Conservation (phyloP, 1,140 invertebrate species). For the Tribolium castaneum region DNA sequence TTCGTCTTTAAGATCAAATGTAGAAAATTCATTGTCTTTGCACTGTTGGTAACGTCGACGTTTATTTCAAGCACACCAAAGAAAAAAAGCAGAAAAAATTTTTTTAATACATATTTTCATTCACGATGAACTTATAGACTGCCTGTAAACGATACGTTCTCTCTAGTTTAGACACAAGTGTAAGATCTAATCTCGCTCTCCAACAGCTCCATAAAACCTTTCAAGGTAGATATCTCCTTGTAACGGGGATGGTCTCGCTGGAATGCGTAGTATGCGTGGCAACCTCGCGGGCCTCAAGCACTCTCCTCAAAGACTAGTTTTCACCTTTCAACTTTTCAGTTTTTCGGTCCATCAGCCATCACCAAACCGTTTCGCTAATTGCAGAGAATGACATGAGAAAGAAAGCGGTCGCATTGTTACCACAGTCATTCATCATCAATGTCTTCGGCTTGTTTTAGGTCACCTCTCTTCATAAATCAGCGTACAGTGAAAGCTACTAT, state of each 20-base stretch:
- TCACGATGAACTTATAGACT: no score
- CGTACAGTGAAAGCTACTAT: slow-evolving; percentile 14
- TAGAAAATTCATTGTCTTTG: no score
- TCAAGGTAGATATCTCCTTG: background rate
- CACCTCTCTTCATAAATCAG: background rate
- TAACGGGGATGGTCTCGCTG: background rate
- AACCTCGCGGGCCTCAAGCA: background rate
- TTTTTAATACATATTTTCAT: no score
- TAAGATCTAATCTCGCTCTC: no score
- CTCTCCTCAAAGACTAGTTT: background rate
- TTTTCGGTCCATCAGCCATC: slow-evolving; percentile 6
- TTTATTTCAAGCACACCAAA: no score
- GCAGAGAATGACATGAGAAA: slow-evolving; percentile 14
- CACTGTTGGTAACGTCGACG: no score
- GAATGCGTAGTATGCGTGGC: background rate
- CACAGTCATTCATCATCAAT: slow-evolving; percentile 5
- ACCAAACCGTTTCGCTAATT: background rate
- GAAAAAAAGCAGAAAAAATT: no score
- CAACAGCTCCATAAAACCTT: no score
- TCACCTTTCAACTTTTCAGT: slow-evolving; percentile 5
- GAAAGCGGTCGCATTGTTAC: background rate
- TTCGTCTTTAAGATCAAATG: no score
- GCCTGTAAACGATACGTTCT: no score
- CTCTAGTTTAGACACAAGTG: no score
- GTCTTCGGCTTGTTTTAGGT: background rate